Evolutionary conservation across 2,797 vertebrate species (phyloP), one percentile per base, ranked within the genome.

Genomic region (Catamblyrhynchus diadema): DNA sequence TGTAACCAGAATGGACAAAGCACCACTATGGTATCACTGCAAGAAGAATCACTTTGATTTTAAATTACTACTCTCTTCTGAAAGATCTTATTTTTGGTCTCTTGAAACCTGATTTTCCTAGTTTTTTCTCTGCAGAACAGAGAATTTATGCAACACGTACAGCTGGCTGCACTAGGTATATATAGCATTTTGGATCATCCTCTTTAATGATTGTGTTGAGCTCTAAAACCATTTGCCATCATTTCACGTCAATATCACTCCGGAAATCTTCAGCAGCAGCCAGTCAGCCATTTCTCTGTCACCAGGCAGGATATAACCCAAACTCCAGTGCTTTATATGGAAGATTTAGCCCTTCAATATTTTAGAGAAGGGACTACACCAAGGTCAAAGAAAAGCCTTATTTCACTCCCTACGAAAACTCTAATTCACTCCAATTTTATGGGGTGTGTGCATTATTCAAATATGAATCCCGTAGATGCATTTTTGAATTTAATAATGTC

Each of bases 381-480:
- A 62, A 79, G 32, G 70, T 79, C 41, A 82, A 79, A 80, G 6
- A 73, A 53, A 77, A 85, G 30, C 22, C 37, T 66, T 20, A 23
- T 57, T 82, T 81, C 18, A 35, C 41, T 73, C 21, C 22, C 16
- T n/a, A 5, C 33, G 23, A 71, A 62, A 88, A 79, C 6, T 60
- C 24, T 27, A 19, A 0, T 64, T 86, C 30, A 7, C 12, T 56
- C 22, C 25, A 19, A 57, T 81, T 81, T 93, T 75, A 84, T 7
- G 2, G 27, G 9, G 18, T 22, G 4, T 6, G 4, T 14, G 9
- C 22, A 37, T 25, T 62, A 69, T n/a, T 69, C 44, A 74, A 73
- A 65, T 17, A 3, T 1, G 3, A 17, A 65, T 30, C 35, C 24
- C 3, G 1, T 12, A 75, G 16, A 86, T n/a, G 8, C 0, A 0